phyloP scores from a whole-genome alignment of 2,113 vertebrate species.

The Burhinus oedicnemus region DNA sequence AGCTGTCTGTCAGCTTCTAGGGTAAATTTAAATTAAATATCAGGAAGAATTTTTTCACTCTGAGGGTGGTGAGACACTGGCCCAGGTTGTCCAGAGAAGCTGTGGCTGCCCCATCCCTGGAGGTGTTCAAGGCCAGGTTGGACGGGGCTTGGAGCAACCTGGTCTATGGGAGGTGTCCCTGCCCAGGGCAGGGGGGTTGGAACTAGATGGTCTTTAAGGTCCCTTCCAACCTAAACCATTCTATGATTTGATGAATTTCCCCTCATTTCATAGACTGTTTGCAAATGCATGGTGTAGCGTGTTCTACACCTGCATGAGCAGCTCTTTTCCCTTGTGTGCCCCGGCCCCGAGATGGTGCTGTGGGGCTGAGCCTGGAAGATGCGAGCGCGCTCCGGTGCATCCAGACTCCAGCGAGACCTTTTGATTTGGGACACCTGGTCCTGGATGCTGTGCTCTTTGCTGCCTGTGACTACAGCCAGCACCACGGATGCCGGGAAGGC shows the following conservation, averaged over 20 bases:
- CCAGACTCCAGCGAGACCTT: not conserved
- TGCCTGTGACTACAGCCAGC: not conserved
- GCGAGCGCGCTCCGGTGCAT: fast-evolving
- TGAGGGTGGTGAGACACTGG: not conserved
- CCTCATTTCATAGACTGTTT: not conserved
- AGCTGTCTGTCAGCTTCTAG: not conserved
- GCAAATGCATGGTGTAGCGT: not conserved
- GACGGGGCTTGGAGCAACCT: not conserved
- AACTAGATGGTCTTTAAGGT: not conserved
- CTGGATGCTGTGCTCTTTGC: not conserved
- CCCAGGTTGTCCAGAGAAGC: not conserved
- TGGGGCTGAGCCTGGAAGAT: not conserved
- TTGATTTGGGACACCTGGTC: not conserved
- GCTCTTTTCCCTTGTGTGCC: not conserved
- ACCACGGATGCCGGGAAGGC: fast-evolving
- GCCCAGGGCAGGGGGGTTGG: not conserved
- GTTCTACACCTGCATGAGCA: not conserved
- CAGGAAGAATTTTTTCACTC: not conserved
- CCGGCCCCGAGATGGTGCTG: not conserved
- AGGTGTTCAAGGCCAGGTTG: not conserved
- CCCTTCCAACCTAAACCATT: not conserved
- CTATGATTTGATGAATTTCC: not conserved
- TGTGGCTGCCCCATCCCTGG: not conserved
- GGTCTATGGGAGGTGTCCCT: not conserved
- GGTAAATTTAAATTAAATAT: not conserved